Base-by-base conservation (phyloP, 1,140 invertebrate species). In the Alviniconcha marisindica region DNA sequence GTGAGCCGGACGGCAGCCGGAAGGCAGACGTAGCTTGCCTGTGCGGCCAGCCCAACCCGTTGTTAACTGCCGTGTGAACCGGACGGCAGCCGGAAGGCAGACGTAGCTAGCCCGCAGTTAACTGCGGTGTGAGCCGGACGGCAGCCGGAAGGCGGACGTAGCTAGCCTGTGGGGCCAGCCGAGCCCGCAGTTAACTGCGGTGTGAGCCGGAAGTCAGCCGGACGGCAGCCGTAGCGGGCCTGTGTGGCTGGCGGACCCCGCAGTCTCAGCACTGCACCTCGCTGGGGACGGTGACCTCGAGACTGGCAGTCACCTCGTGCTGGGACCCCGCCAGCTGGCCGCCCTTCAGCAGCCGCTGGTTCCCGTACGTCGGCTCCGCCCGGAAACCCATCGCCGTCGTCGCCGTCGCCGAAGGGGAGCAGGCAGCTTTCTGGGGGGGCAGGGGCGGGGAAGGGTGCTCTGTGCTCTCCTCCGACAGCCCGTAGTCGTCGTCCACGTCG, bases 311-410 rank as follows among this genome's bases (percentile, higher is more conserved):
- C 44, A 48, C 36, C 69, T 71, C 31, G 36, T 40, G 69, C 33
- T 40, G 69, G 15, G 69, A 42, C 15, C 71, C 36, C 38, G 28
- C 66, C 21, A 3, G 36, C 14, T 18, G 33, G 2, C 71, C 71
- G 21, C 38, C 10, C 7, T 28, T 12, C 31, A 7, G 4, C 2
- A 31, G 54, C 18, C 36, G 56, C n/a, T 80, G 56, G 60, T 80
- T 80, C 14, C 78, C 60, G 56, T 80, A 80, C n/a, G 28, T 38
- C 3, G 56, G 78, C 38, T 80, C 78, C 60, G 18, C 12, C 36
- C 42, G 56, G 1, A 28, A 28, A 4, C 18, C 31, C 3, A 76
- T 40, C 38, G 21, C 42, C 7, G 38, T 44, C 21, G 7, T 24
- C 56, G 2, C 69, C 69, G 15, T 40, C 36, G 69, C 14, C 33